A percentile compares a stretch with the other conserved stretches of the same genome.
Evolutionary conservation across 92 coral and sea anemone genomes (phyloP).

Genomic region (Virgularia gustaviana): DNA sequence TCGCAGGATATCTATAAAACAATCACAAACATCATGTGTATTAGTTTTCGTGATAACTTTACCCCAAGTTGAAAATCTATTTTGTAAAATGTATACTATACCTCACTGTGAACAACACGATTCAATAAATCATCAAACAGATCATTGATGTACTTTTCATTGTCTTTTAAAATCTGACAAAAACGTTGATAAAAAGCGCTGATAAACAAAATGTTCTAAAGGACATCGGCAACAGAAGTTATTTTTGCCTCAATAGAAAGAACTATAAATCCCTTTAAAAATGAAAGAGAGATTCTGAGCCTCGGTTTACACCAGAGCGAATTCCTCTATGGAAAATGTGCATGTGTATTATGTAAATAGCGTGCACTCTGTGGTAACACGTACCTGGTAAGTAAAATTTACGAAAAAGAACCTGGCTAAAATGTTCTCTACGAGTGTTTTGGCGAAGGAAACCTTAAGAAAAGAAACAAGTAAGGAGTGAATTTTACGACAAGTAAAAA

Average conservation of each 20-base stretch:
- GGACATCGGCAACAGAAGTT: background rate
- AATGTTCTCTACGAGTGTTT: conserved; percentile 90
- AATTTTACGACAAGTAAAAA: no score
- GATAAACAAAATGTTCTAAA: background rate
- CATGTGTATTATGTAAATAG: no score
- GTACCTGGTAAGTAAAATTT: conserved; percentile 94
- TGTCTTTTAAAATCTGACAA: conserved; percentile 81
- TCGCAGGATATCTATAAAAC: conserved; percentile 31
- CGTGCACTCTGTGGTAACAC: no score
- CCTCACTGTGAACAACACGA: conserved; percentile 76
- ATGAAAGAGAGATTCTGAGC: no score
- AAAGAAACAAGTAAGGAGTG: background rate
- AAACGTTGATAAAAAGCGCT: background rate
- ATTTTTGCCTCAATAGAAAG: background rate
- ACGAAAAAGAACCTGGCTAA: conserved; percentile 94
- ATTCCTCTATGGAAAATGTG: no score
- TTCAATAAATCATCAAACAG: conserved; percentile 83
- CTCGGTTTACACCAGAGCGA: no score
- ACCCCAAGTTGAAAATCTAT: no score
- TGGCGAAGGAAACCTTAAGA: conserved; percentile 72
- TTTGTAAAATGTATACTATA: background rate
- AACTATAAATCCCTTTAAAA: no score
- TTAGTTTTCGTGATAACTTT: no score
- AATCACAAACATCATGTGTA: no score
- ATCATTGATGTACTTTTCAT: conserved; percentile 89